Evolutionary conservation across 2,888 invertebrate genomes (phyloP).

Genomic region (Tachina grossa): DNA sequence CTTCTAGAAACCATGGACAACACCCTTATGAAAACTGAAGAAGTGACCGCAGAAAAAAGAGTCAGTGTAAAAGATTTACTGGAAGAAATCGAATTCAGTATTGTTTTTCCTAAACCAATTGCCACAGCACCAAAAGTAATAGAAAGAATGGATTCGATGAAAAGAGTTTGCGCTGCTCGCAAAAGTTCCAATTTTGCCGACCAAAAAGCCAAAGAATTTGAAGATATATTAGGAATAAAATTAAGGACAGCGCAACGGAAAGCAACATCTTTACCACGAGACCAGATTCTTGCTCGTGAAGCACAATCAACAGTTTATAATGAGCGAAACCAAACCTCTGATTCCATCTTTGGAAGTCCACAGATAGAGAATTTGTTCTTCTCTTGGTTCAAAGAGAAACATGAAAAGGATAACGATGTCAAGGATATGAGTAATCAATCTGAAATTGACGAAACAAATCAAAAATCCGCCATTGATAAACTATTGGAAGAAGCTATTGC

Average conservation of each 20-base stretch:
- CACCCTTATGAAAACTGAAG: conserved; percentile 66
- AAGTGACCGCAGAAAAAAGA: conserved; percentile 75
- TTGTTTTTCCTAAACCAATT: conserved; percentile 3
- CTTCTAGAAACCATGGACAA: conserved; percentile 70
- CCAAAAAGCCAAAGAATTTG: conserved; percentile 19
- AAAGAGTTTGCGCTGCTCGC: conserved; percentile 19
- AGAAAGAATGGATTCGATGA: conserved; percentile 50
- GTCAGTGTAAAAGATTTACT: conserved; percentile 77
- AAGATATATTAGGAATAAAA: conserved; percentile 67
- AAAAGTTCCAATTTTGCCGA: neutral
- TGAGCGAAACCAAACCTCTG: conserved; percentile 68
- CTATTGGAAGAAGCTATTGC: conserved; percentile 77
- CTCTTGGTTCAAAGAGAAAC: conserved; percentile 77
- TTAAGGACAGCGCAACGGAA: neutral
- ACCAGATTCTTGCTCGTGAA: conserved; percentile 46
- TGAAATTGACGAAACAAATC: conserved; percentile 71
- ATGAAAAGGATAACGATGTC: conserved; percentile 38
- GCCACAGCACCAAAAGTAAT: neutral
- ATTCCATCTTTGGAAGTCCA: conserved; percentile 75
- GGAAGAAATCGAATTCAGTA: conserved; percentile 76
- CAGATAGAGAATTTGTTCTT: conserved; percentile 78
- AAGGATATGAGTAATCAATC: neutral
- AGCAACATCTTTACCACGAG: conserved; percentile 21
- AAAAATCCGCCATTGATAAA: conserved; percentile 74
- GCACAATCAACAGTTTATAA: conserved; percentile 72